Conservation (phyloP, 2,888 invertebrate genomes). For the Chaitophorus viminalis region DNA sequence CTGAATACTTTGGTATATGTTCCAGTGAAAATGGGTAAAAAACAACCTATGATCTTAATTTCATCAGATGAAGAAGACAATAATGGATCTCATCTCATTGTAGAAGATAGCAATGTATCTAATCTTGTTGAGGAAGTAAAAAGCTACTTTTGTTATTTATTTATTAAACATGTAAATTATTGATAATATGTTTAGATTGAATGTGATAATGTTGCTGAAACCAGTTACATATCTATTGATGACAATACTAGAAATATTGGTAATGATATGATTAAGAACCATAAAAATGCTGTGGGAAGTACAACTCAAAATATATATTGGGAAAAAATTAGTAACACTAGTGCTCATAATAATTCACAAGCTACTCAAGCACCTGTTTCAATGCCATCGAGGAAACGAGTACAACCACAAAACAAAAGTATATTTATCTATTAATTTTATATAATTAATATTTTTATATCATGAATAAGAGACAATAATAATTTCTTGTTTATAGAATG, state of each 20-base stretch:
- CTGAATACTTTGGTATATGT: neutral
- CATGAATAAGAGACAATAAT: no score
- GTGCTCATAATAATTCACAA: neutral
- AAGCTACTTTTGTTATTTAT: neutral
- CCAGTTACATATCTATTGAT: conserved; percentile 24
- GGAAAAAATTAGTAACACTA: neutral
- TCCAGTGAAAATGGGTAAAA: neutral
- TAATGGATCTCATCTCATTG: conserved; percentile 4
- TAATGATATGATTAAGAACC: neutral
- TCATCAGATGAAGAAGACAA: conserved; percentile 52
- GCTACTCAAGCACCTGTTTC: conserved; percentile 17
- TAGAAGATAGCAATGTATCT: conserved; percentile 30
- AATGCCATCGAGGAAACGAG: conserved; percentile 52
- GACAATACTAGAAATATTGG: neutral
- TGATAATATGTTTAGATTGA: conserved; percentile 15
- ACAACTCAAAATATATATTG: neutral
- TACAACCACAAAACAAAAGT: conserved; percentile 45
- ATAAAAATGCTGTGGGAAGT: neutral
- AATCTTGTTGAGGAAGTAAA: conserved; percentile 34
- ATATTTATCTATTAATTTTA: neutral
- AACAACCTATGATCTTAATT: neutral
- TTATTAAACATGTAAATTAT: neutral
- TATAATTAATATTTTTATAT: neutral
- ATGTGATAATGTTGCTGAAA: neutral
- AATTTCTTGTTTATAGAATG: no score